Evolutionary conservation across 1,140 invertebrate genomes (phyloP).

Genomic region (Macrobrachium rosenbergii): DNA sequence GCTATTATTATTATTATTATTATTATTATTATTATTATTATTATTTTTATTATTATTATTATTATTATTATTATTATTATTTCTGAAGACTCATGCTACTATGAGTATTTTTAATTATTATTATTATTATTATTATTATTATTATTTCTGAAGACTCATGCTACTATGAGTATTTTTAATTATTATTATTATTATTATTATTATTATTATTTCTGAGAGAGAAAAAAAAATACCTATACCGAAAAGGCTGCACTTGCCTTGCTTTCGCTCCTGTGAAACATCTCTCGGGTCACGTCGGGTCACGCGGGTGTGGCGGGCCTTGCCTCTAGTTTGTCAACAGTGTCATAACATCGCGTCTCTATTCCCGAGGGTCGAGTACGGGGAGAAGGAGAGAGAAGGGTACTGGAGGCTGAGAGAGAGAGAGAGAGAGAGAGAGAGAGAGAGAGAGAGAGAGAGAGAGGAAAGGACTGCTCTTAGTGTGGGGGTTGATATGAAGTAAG

Average conservation of each 20-base stretch:
- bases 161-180: too few species aligned
- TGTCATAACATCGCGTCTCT: too few species aligned
- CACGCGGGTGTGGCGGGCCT: too few species aligned
- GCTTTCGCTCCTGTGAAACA: background rate
- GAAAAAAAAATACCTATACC: background rate
- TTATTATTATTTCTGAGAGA: background rate
- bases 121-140: background rate
- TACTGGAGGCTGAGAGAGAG: background rate
- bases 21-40: background rate
- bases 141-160: too few species aligned
- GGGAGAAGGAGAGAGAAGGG: background rate
- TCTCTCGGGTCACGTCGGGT: too few species aligned
- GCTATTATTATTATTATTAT: background rate
- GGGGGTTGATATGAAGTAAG: background rate
- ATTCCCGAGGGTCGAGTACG: background rate
- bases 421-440: background rate
- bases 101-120: background rate
- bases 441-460: background rate
- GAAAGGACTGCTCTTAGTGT: background rate
- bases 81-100: too few species aligned
- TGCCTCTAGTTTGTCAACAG: too few species aligned
- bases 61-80: background rate
- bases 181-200: background rate
- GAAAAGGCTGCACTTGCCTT: background rate
- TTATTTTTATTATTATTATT: constrained; percentile 1